Conservation (phyloP, 2,888 invertebrate species). For the Abrostola triplasia region DNA sequence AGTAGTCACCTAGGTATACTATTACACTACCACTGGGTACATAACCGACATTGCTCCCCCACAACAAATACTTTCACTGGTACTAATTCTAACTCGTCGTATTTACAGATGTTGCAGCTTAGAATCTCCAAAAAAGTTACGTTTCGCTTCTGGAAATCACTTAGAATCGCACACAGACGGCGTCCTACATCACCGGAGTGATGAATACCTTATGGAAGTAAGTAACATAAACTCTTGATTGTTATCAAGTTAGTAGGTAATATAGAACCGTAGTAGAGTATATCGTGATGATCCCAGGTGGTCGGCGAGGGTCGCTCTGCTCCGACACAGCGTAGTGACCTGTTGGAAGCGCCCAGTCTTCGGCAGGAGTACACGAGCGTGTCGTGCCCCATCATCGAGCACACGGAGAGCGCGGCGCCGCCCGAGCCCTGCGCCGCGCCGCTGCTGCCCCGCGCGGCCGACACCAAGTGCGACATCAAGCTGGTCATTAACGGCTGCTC, state of each 20-base stretch:
- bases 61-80: no score
- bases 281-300: conserved; percentile 73
- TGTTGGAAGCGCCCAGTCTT: conserved; percentile 84
- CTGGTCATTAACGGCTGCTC: conserved; percentile 80
- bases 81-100: conserved; percentile 1
- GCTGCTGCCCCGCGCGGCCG: conserved; percentile 39
- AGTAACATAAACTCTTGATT: conserved; percentile 18
- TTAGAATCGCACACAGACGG: conserved; percentile 88
- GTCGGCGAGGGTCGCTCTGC: conserved; percentile 88
- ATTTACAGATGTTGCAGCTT: conserved; percentile 91
- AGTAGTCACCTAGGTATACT: no score
- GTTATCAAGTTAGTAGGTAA: background rate
- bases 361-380: conserved; percentile 88
- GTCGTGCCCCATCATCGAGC: conserved; percentile 92
- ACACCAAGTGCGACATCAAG: conserved; percentile 3
- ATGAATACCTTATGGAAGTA: conserved; percentile 86
- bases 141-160: conserved; percentile 92
- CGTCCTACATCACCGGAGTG: conserved; percentile 84
- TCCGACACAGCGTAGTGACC: conserved; percentile 81
- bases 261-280: no score
- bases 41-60: no score
- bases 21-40: no score
- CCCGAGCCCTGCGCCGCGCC: conserved; percentile 36
- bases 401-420: conserved; percentile 63
- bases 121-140: conserved; percentile 94